Base-by-base conservation (phyloP, 1,140 invertebrate species). In the Helicoverpa zea region DNA sequence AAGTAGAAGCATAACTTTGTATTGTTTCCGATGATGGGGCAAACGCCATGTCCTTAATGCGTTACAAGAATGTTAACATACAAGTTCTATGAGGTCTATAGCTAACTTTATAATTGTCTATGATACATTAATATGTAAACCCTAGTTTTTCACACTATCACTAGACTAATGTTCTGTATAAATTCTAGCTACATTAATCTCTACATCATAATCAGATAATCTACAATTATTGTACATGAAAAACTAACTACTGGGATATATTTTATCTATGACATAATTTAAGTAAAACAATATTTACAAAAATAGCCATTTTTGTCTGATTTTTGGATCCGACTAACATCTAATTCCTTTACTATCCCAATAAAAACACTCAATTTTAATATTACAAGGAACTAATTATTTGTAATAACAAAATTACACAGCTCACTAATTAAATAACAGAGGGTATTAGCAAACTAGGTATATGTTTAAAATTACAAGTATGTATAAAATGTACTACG, bases 141-240 rank as follows among this genome's bases (percentile, higher is more conserved):
- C 82, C 89, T 92, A 93, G 88, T 73, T 89, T 90, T 87, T 90
- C 88, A 93, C 87, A 90, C 89, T 93, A 92, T 87, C 72, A 76
- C 91, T 92, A 92, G 83, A 88, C 91, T 93, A 91, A 85, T 84
- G 88, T 91, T 91, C 92, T 93, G 93, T 94, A 94, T 92, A 94
- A 94, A 94, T 90, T 93, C 93, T 94, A 94, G 90, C 92, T 94
- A 94, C 83, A 84, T 86, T 86, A 86, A 86, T 83, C 84, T 87
- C 91, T 92, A 93, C 85, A 84, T 84, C 83, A 85, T 89, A 90
- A 83, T 89, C 87, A 89, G 89, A 88, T 94, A 94, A 75, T 91
- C 93, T 94, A 94, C 91, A 92, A 94, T 94, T 94, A 94, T 94
- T 94, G 92, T 94, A 94, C 93, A 94, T 93, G 93, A 88, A 92